Conservation (phyloP, 2,888 invertebrate genomes). For the Catocala sponsa region DNA sequence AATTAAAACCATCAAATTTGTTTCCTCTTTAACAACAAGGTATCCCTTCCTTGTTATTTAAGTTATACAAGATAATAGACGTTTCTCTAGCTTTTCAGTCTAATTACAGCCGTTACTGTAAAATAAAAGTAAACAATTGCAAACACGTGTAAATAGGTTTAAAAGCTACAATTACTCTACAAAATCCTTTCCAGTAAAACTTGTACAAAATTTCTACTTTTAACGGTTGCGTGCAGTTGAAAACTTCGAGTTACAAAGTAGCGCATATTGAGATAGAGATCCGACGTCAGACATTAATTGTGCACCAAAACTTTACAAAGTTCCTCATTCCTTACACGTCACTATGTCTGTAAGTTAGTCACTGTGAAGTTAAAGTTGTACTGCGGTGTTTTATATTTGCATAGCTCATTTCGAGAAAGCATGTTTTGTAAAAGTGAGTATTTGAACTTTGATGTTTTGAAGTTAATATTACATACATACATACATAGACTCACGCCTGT, state of each 20-base stretch:
- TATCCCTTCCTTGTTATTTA: too few species aligned
- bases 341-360: conserved; percentile 28
- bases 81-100: too few species aligned
- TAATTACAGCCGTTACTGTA: background rate
- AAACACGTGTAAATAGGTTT: background rate
- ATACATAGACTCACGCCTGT: too few species aligned
- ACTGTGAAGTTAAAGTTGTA: conserved; percentile 21
- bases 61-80: too few species aligned
- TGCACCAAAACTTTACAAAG: conserved; percentile 48
- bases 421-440: background rate
- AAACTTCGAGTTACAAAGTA: conserved; percentile 36
- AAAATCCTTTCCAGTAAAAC: conserved; percentile 23
- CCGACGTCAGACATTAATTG: conserved; percentile 45
- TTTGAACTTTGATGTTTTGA: background rate
- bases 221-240: conserved; percentile 21
- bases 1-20: too few species aligned
- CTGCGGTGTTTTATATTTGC: conserved; percentile 10
- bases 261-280: conserved; percentile 30
- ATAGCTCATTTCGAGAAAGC: background rate
- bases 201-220: conserved; percentile 27
- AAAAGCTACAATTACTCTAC: conserved; percentile 3
- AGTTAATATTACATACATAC: too few species aligned
- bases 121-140: background rate
- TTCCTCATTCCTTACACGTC: conserved; percentile 46
- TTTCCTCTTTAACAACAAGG: too few species aligned